These are phyloP conservation scores for Mesodorylaimus sp. DNA, from an alignment of 2,888 invertebrate species.

Conservation along the genomic window DNA sequence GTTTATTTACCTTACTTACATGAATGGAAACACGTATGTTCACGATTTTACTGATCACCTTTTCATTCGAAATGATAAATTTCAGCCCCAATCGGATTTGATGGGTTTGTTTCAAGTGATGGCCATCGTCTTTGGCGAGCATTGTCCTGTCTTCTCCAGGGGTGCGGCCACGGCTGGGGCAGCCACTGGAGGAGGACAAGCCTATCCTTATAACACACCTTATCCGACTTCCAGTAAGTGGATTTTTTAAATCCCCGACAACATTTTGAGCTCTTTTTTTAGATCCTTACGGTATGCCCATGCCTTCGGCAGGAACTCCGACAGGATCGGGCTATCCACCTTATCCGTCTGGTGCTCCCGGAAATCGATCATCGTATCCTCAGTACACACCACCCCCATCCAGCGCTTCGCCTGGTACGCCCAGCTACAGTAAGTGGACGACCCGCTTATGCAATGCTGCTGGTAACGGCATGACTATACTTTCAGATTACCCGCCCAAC, in stretches of 20 bases:
- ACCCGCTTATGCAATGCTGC: too few relatives aligned
- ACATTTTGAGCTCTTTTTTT: too few relatives aligned
- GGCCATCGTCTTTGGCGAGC: slow-evolving; percentile 75
- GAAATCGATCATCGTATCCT: slow-evolving; percentile 13
- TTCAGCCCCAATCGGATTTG: slow-evolving; percentile 59
- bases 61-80: slow-evolving; percentile 12
- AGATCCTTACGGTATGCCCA: too few relatives aligned
- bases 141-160: slow-evolving; percentile 59
- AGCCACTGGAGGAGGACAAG: slow-evolving; percentile 9
- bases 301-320: too few relatives aligned
- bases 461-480: too few relatives aligned
- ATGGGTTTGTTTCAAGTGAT: slow-evolving; percentile 69
- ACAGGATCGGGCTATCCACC: slow-evolving; percentile 21
- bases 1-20: slow-evolving; percentile 88
- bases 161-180: slow-evolving; percentile 10
- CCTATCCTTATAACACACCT: too few relatives aligned
- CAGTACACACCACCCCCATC: slow-evolving; percentile 40
- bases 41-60: neutral
- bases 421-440: too few relatives aligned
- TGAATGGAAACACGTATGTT: slow-evolving; percentile 51
- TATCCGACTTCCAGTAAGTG: too few relatives aligned
- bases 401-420: slow-evolving; percentile 30
- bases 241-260: too few relatives aligned
- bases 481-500: too few relatives aligned
- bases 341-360: slow-evolving; percentile 21